Percentiles rank a stretch among this genome's conserved stretches.
Conservation (phyloP, 1,140 invertebrate species). For the Lethrus apterus region DNA sequence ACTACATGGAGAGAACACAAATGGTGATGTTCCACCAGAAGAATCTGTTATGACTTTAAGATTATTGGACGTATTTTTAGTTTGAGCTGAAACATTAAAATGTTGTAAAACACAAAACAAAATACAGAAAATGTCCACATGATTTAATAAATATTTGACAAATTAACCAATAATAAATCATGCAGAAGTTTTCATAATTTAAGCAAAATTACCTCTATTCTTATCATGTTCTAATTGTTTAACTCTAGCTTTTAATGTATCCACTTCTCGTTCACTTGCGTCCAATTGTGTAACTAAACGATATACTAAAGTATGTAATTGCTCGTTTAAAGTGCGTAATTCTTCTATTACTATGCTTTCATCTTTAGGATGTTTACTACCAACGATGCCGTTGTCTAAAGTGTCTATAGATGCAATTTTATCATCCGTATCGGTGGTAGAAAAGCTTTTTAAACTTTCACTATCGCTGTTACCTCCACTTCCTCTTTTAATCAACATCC, state of each 20-base stretch:
- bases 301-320: slow-evolving; percentile 48
- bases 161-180: background rate
- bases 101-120: background rate
- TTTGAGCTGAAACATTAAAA: slow-evolving; percentile 22
- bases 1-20: slow-evolving; percentile 40
- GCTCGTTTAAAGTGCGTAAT: slow-evolving; percentile 50
- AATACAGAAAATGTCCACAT: slow-evolving; percentile 1
- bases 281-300: slow-evolving; percentile 53
- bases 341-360: slow-evolving; percentile 53
- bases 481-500: slow-evolving; percentile 38
- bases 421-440: slow-evolving; percentile 25
- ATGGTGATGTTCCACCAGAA: slow-evolving; percentile 37
- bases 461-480: slow-evolving; percentile 28
- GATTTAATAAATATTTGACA: background rate
- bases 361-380: slow-evolving; percentile 50
- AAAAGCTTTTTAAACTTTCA: slow-evolving; percentile 28
- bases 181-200: slow-evolving; percentile 1
- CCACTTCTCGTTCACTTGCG: slow-evolving; percentile 50
- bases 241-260: slow-evolving; percentile 45
- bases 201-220: slow-evolving; percentile 42
- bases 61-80: slow-evolving; percentile 23
- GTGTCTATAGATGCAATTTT: slow-evolving; percentile 30
- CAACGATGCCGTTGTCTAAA: slow-evolving; percentile 37
- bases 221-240: slow-evolving; percentile 46
- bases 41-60: slow-evolving; percentile 40